Base-by-base conservation (phyloP, 2,888 invertebrate genomes). In the Leptinotarsa peninsularis region DNA sequence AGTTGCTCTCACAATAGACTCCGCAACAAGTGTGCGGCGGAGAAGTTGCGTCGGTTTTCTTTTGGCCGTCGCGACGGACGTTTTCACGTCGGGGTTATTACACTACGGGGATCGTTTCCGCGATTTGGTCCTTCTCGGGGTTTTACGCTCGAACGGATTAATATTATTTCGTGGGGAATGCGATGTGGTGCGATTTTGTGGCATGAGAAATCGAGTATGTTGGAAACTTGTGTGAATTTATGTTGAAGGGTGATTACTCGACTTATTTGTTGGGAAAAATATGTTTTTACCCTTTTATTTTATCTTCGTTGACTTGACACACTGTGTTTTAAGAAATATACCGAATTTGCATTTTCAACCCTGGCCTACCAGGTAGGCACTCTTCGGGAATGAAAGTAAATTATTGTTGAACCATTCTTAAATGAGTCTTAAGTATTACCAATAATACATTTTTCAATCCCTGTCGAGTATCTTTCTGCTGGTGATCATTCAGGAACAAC, bases 11-110 rank as follows among this genome's bases (percentile, higher is more conserved):
- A 58, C 75, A 70, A 66, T 54, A 72, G 72, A 67, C 21, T 15
- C 66, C 63, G 75, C 75, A 72, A 75, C 75, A 75, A 72, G 75
- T 75, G 75, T 60, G 43, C 71, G 18, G 58, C 43, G 43, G 43
- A 43, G 43, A 43, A 33, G 23, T 43, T 4, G 68, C 68, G 33
- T 33, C 23, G 33, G 58, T 4, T 21, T 52, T n/a, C 49, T 4
- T 14, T 13, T 17, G 15, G 21, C 33, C 66, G 72, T 66, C 72
- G 71, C 71, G 72, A 72, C 70, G 27, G 43, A 60, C 52, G 71
- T 49, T 56, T 49, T 60, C n/a, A 27, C 67, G 70, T 68, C 70
- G 70, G 60, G 71, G 74, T 74, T 73, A 76, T 74, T 71, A 66
- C 72, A 68, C 74, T 60, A 27, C 49, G 33, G 74, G 74, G 76